phyloP scores from a whole-genome alignment of 1,140 invertebrate genomes.

The Gryon sp. region DNA sequence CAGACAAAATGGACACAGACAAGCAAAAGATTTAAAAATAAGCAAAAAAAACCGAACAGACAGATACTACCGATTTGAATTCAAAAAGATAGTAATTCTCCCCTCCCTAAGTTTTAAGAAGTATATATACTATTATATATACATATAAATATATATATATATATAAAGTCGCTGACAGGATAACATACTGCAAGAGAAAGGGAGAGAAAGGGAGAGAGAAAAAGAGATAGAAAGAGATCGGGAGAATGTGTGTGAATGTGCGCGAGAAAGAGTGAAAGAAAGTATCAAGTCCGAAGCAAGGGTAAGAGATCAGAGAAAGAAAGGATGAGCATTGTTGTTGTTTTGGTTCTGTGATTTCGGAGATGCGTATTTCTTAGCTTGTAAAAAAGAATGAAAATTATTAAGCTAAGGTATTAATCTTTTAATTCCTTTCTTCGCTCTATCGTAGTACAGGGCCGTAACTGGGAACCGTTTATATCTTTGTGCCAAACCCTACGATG shows the following conservation, averaged over 20 bases:
- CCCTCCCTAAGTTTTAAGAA: constrained; percentile 59
- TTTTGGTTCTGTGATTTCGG: constrained; percentile 80
- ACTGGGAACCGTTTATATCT: constrained; percentile 73
- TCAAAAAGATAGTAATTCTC: constrained; percentile 64
- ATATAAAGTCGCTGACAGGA: constrained; percentile 69
- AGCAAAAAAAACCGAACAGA: constrained; percentile 7
- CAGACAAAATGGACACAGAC: not conserved
- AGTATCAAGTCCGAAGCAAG: constrained; percentile 26
- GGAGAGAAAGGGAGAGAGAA: constrained; percentile 55
- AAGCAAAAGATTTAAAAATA: not conserved
- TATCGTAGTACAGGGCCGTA: constrained; percentile 73
- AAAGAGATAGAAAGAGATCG: too few relatives aligned
- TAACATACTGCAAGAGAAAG: constrained; percentile 66
- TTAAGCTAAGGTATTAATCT: constrained; percentile 77
- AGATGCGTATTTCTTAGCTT: constrained; percentile 79
- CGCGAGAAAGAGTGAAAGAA: constrained; percentile 38
- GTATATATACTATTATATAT: constrained; percentile 52
- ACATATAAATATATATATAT: constrained; percentile 58
- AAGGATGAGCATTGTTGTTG: constrained; percentile 75
- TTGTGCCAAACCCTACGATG: constrained; percentile 74
- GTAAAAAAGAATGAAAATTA: constrained; percentile 76
- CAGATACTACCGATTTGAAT: constrained; percentile 65
- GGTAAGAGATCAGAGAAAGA: constrained; percentile 39
- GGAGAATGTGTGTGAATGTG: constrained; percentile 32
- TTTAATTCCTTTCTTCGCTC: constrained; percentile 73